Conservation (phyloP, 2,113 vertebrate species). For the Rhombomys opimus region DNA sequence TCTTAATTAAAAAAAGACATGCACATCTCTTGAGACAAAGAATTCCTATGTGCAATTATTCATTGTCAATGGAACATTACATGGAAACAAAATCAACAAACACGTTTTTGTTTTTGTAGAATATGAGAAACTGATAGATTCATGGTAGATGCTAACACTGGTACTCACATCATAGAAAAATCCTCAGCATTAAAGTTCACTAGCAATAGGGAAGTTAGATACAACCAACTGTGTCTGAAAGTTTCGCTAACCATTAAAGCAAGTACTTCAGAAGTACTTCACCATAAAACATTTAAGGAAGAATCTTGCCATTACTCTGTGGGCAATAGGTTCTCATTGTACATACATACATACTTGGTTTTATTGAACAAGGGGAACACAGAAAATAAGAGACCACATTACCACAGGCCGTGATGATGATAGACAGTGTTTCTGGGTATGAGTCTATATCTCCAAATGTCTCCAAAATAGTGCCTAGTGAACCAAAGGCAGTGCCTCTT, state of each 20-base stretch:
- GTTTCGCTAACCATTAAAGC: background rate
- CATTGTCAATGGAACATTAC: background rate
- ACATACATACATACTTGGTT: background rate
- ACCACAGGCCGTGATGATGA: background rate
- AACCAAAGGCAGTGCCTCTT: background rate
- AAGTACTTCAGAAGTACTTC: background rate
- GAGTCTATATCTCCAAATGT: background rate
- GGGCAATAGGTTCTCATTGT: background rate
- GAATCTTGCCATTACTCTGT: background rate
- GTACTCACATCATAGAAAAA: background rate
- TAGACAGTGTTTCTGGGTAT: background rate
- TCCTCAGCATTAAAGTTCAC: background rate
- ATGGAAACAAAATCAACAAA: background rate
- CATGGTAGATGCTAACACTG: background rate
- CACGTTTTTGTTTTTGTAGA: background rate
- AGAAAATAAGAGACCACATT: background rate
- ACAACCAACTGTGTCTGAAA: background rate
- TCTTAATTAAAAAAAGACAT: background rate
- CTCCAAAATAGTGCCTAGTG: background rate
- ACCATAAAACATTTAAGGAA: background rate
- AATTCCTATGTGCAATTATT: no score
- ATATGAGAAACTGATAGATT: background rate
- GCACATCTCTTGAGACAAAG: background rate
- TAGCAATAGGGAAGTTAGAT: background rate
- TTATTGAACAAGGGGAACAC: background rate